Conservation (phyloP, 2,797 vertebrate genomes). For the Australoheros facetus region DNA sequence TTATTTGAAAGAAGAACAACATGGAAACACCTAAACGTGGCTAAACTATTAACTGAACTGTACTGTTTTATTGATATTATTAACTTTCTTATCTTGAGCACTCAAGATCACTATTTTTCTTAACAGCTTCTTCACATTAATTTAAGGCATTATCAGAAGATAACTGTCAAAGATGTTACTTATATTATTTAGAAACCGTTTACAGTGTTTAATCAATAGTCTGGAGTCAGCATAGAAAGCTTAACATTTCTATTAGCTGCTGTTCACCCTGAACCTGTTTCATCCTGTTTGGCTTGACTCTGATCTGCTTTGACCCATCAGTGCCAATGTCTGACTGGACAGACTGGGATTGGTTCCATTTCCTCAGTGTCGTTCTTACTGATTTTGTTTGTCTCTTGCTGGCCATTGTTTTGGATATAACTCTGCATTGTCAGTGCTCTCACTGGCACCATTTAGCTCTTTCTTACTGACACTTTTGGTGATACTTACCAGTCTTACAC, state of each 20-base stretch:
- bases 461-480: background rate
- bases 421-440: background rate
- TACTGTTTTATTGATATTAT: too few relatives aligned
- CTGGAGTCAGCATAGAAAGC: rapidly evolving
- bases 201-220: background rate
- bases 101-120: too few relatives aligned
- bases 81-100: too few relatives aligned
- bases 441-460: background rate
- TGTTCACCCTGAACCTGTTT: too few relatives aligned
- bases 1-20: too few relatives aligned
- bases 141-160: background rate
- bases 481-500: background rate
- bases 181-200: background rate
- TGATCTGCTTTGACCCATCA: background rate
- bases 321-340: too few relatives aligned
- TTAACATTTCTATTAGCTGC: background rate
- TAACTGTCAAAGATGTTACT: background rate
- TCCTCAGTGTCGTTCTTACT: background rate
- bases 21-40: too few relatives aligned
- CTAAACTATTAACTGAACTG: too few relatives aligned
- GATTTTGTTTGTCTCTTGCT: background rate
- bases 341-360: background rate
- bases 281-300: too few relatives aligned
- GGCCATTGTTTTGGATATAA: background rate
- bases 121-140: background rate